These are phyloP conservation scores for Speoplatyrhinus poulsoni DNA, from an alignment of 2,113 vertebrate genomes.

Conservation along the genomic window DNA sequence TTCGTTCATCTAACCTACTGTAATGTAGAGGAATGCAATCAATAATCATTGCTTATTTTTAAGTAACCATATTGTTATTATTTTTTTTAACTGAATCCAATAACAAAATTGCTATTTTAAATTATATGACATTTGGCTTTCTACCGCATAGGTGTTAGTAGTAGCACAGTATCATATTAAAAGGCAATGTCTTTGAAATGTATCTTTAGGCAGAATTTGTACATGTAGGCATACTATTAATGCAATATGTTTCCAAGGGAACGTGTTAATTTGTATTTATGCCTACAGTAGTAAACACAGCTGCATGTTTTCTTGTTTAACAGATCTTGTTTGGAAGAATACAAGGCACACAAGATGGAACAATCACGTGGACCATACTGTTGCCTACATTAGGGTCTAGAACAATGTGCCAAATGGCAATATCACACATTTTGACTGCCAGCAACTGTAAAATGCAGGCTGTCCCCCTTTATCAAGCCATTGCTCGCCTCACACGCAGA, in stretches of 20 bases:
- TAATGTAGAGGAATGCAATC: background rate
- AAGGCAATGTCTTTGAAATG: too few species aligned
- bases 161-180: too few species aligned
- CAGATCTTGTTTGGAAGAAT: slow-evolving; percentile 15
- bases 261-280: background rate
- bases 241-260: background rate
- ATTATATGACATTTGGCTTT: too few species aligned
- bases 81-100: background rate
- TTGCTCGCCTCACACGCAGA: slow-evolving; percentile 14
- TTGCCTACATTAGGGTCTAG: background rate
- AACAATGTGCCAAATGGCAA: slow-evolving; percentile 40
- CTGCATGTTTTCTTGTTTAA: slow-evolving; percentile 6
- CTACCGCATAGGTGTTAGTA: too few species aligned
- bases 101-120: background rate
- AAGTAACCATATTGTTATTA: background rate
- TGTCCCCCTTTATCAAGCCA: slow-evolving; percentile 24
- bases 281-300: background rate
- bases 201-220: too few species aligned
- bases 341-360: slow-evolving; percentile 15
- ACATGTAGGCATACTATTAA: background rate
- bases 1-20: too few species aligned
- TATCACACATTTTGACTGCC: slow-evolving; percentile 22
- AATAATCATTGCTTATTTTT: background rate
- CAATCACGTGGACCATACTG: slow-evolving; percentile 15
- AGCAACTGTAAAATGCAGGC: slow-evolving; percentile 37